Conservation (phyloP, 2,797 vertebrate species). For the Schizopygopsis malacanthus region DNA sequence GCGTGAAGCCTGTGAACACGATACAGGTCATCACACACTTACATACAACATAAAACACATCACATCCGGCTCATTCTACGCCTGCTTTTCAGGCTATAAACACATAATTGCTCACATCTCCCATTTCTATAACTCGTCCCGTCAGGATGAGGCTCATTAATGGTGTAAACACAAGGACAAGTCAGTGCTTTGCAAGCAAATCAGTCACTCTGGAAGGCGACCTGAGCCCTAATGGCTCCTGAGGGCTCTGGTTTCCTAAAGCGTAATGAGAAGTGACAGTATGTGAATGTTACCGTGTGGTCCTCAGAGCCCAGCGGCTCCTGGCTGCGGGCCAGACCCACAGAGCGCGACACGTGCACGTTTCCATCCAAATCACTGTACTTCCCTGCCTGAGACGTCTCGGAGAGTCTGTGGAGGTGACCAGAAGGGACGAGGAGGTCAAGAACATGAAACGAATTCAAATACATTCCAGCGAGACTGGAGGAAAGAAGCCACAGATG, state of each 20-base stretch:
- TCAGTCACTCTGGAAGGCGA: slow-evolving; percentile 40
- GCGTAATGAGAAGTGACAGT: slow-evolving; percentile 23
- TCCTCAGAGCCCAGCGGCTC: slow-evolving; percentile 90
- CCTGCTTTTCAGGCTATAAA: slow-evolving; percentile 43
- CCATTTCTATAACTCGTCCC: slow-evolving; percentile 23
- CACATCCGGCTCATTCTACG: neutral
- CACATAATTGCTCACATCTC: slow-evolving; percentile 26
- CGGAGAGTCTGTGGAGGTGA: slow-evolving; percentile 82
- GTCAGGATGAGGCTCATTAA: slow-evolving; percentile 42
- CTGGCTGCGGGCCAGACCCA: slow-evolving; percentile 91
- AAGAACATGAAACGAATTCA: neutral
- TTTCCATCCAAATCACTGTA: slow-evolving; percentile 82
- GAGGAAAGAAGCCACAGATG: neutral
- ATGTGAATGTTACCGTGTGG: slow-evolving; percentile 70
- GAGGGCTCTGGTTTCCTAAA: slow-evolving; percentile 1
- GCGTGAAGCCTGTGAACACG: slow-evolving; percentile 80
- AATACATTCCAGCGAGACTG: neutral
- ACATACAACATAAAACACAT: slow-evolving; percentile 22
- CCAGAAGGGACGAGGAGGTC: slow-evolving; percentile 4
- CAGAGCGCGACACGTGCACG: slow-evolving; percentile 74
- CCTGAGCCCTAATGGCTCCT: slow-evolving; percentile 36
- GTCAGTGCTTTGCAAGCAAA: slow-evolving; percentile 50
- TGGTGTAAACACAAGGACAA: slow-evolving; percentile 46
- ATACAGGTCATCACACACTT: slow-evolving; percentile 7
- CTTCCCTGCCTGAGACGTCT: slow-evolving; percentile 88